Conservation (phyloP, 2,113 vertebrate genomes). For the Castor canadensis region DNA sequence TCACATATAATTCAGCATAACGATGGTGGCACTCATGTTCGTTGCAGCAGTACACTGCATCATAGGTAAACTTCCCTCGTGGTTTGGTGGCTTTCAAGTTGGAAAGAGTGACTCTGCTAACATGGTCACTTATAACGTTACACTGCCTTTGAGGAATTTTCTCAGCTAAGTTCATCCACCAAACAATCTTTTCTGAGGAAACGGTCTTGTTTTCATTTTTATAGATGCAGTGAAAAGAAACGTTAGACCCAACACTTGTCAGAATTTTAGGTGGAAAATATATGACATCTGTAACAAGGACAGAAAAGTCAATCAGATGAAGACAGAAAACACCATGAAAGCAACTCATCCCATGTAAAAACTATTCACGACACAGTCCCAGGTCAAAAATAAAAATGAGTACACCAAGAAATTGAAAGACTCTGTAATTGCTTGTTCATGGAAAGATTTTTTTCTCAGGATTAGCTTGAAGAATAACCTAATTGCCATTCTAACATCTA, state of each 20-base stretch:
- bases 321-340: neutral
- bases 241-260: constrained; percentile 85
- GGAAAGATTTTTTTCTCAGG: constrained; percentile 83
- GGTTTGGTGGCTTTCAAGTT: constrained; percentile 84
- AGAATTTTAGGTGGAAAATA: constrained; percentile 92
- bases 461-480: constrained; percentile 86
- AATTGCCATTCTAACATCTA: constrained; percentile 85
- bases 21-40: constrained; percentile 83
- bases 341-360: neutral
- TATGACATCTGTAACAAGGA: constrained; percentile 83
- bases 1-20: constrained; percentile 91
- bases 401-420: neutral
- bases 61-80: constrained; percentile 85
- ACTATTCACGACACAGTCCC: neutral
- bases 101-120: constrained; percentile 86
- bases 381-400: neutral
- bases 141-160: constrained; percentile 87
- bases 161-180: constrained; percentile 89
- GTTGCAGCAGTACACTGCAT: constrained; percentile 90
- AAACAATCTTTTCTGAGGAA: constrained; percentile 84
- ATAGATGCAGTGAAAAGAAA: constrained; percentile 91
- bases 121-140: constrained; percentile 81
- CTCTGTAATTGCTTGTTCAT: neutral
- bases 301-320: neutral
- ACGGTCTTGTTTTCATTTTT: constrained; percentile 84